Evolutionary conservation across 1,140 invertebrate species (phyloP).

Genomic region (Zaprionus lachaisei): DNA sequence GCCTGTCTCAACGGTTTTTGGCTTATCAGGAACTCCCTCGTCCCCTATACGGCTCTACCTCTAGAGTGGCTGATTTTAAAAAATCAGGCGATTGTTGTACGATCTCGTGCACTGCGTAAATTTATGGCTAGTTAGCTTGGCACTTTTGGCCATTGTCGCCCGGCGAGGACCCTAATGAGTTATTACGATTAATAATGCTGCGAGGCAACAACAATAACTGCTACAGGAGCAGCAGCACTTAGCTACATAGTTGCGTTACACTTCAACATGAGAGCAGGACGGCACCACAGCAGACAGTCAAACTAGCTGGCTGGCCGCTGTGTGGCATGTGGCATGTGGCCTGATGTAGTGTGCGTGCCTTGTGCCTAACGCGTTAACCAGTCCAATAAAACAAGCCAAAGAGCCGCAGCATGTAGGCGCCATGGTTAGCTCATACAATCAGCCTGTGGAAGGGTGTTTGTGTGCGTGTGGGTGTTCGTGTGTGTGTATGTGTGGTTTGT

Average conservation of each 20-base stretch:
- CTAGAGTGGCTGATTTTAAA: background rate
- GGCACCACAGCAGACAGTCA: background rate
- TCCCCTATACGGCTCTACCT: background rate
- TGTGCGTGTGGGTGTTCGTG: background rate
- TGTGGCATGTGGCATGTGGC: constrained; percentile 19
- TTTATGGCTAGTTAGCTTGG: constrained; percentile 72
- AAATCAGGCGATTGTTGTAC: background rate
- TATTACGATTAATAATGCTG: constrained; percentile 79
- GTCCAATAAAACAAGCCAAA: constrained; percentile 68
- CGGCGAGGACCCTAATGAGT: constrained; percentile 56
- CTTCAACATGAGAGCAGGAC: background rate
- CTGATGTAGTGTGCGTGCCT: constrained; percentile 20
- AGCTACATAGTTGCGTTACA: constrained; percentile 24
- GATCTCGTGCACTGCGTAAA: constrained; percentile 54
- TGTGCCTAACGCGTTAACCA: constrained; percentile 50
- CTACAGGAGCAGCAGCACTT: constrained; percentile 49
- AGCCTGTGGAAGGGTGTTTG: background rate
- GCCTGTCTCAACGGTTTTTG: constrained; percentile 26
- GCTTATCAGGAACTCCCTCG: background rate
- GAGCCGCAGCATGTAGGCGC: constrained; percentile 26
- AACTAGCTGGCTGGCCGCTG: constrained; percentile 24
- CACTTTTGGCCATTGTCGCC: constrained; percentile 50
- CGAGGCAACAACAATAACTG: constrained; percentile 40
- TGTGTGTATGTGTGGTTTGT: constrained; percentile 20
- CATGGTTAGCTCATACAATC: constrained; percentile 12